Conservation (phyloP, 2,113 vertebrate species). For the Ploceus nigricollis region DNA sequence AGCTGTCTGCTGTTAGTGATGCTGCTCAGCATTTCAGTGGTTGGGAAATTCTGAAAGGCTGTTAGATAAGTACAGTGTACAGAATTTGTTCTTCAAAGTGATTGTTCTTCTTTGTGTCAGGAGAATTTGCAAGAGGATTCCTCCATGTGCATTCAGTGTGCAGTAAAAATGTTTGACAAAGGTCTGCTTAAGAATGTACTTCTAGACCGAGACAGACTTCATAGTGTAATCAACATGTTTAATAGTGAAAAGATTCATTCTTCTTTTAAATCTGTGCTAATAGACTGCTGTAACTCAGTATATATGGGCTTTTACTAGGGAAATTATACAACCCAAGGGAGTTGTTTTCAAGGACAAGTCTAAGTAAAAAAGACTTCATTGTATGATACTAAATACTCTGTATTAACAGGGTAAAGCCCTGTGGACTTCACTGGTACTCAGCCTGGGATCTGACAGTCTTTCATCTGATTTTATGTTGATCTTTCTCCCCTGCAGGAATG, state of each 20-base stretch:
- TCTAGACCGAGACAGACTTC: background rate
- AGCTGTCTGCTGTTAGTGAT: background rate
- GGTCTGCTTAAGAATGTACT: background rate
- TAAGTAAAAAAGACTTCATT: background rate
- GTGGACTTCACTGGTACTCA: background rate
- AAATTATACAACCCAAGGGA: background rate
- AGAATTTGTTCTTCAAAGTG: background rate
- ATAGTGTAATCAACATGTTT: background rate
- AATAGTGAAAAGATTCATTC: background rate
- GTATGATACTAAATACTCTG: background rate
- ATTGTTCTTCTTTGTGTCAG: background rate
- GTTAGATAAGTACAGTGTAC: background rate
- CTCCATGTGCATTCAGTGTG: background rate
- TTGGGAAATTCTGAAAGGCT: background rate
- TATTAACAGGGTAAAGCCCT: background rate
- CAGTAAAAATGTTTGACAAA: background rate
- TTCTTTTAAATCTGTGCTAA: background rate
- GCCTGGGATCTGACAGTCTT: background rate
- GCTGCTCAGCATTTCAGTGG: background rate
- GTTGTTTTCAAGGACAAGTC: background rate
- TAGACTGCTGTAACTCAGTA: background rate
- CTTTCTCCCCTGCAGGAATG: background rate
- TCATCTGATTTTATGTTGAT: background rate
- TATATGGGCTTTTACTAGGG: background rate
- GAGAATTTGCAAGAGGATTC: background rate